These are phyloP conservation scores for Meteorus sp. DNA, from an alignment of 1,140 invertebrate species.

Conservation along the genomic window DNA sequence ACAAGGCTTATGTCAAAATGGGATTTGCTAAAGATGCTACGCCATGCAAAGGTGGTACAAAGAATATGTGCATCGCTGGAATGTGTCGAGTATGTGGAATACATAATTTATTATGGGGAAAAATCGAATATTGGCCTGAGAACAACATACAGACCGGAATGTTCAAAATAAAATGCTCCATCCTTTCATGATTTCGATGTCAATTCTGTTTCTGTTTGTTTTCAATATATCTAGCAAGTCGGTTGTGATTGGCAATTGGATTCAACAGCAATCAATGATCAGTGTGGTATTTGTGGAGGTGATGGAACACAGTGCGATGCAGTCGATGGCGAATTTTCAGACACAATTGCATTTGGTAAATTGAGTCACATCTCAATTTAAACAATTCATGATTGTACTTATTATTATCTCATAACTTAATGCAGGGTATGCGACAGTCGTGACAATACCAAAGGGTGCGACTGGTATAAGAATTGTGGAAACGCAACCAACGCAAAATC, in stretches of 20 bases:
- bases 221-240: constrained; percentile 56
- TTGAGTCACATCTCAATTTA: background rate
- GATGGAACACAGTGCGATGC: constrained; percentile 66
- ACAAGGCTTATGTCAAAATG: constrained; percentile 51
- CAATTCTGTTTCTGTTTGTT: background rate
- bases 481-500: constrained; percentile 43
- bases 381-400: background rate
- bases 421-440: constrained; percentile 52
- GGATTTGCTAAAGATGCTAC: constrained; percentile 61
- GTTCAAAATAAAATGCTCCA: background rate
- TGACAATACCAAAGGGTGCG: constrained; percentile 52
- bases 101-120: background rate
- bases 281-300: constrained; percentile 72
- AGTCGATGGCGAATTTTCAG: constrained; percentile 48
- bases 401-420: background rate
- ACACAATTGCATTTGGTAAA: constrained; percentile 7
- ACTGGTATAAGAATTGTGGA: constrained; percentile 52
- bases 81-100: constrained; percentile 58
- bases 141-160: background rate
- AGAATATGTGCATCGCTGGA: constrained; percentile 64
- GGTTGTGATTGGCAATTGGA: constrained; percentile 71
- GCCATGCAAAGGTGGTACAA: constrained; percentile 62
- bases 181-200: background rate
- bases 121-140: too few species aligned
- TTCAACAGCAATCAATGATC: constrained; percentile 67